These are phyloP conservation scores for Aelia acuminata DNA, from an alignment of 2,888 invertebrate genomes.

Conservation along the genomic window DNA sequence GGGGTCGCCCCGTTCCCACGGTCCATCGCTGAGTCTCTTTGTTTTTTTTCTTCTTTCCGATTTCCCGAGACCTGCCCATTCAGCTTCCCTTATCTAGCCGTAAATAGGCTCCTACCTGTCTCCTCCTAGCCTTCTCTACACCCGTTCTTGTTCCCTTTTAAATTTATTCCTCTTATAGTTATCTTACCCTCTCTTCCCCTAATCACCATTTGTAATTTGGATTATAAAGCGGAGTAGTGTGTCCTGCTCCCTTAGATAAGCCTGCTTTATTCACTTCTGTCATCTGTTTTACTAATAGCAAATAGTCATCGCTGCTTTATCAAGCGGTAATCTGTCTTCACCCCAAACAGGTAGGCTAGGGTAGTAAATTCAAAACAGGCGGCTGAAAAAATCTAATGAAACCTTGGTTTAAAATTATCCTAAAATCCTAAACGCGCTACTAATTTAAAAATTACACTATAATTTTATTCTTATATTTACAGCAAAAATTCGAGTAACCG, in stretches of 20 bases:
- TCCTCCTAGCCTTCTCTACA: conserved; percentile 44
- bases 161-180: conserved; percentile 45
- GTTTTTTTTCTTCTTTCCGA: conserved; percentile 50
- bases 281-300: conserved; percentile 41
- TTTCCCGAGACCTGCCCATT: conserved; percentile 49
- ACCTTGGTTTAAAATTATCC: background rate
- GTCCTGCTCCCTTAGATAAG: conserved; percentile 25
- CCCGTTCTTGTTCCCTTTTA: conserved; percentile 34
- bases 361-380: background rate
- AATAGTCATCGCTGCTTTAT: conserved; percentile 27
- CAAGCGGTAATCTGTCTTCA: conserved; percentile 7
- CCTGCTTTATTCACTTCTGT: conserved; percentile 21
- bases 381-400: background rate
- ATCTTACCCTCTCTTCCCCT: conserved; percentile 47
- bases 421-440: background rate
- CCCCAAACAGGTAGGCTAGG: conserved; percentile 2
- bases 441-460: too few species aligned
- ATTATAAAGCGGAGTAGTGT: conserved; percentile 24
- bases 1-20: conserved; percentile 52
- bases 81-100: conserved; percentile 50
- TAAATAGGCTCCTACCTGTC: conserved; percentile 50
- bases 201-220: conserved; percentile 49
- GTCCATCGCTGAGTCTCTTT: conserved; percentile 50
- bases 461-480: too few species aligned
- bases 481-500: too few species aligned